Evolutionary conservation across 2,888 invertebrate genomes (phyloP).

Genomic region (Chrysolina oricalcia): DNA sequence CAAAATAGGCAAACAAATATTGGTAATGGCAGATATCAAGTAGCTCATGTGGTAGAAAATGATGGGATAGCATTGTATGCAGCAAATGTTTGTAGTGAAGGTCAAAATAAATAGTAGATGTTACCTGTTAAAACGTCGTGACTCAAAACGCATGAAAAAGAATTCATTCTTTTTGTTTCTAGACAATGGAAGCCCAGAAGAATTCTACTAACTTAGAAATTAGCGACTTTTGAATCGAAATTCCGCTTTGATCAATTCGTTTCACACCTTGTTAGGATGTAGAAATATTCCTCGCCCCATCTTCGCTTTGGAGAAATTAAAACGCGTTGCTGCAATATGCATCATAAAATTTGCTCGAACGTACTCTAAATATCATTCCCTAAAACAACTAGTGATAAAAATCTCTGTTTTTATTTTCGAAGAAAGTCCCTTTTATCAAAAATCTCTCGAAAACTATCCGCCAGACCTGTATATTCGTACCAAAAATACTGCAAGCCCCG

Average conservation of each 20-base stretch:
- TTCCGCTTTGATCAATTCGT: background rate
- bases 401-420: background rate
- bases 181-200: too few species aligned
- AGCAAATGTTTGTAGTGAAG: too few species aligned
- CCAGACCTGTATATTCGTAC: slow-evolving; percentile 11
- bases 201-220: too few species aligned
- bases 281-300: background rate
- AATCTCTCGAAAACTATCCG: slow-evolving; percentile 3
- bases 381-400: slow-evolving; percentile 20
- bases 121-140: too few species aligned
- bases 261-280: background rate
- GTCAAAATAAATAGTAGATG: too few species aligned
- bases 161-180: too few species aligned
- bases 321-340: slow-evolving; percentile 10
- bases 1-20: too few species aligned
- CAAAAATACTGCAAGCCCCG: slow-evolving; percentile 21
- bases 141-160: too few species aligned
- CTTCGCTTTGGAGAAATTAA: background rate
- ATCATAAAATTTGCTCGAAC: slow-evolving; percentile 18
- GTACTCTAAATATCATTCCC: slow-evolving; percentile 4
- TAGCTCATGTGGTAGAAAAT: too few species aligned
- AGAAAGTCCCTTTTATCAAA: background rate
- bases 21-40: too few species aligned
- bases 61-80: too few species aligned
- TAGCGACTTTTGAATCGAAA: too few species aligned